phyloP scores from a whole-genome alignment of 1,140 invertebrate genomes.

The Latrodectus geometricus region DNA sequence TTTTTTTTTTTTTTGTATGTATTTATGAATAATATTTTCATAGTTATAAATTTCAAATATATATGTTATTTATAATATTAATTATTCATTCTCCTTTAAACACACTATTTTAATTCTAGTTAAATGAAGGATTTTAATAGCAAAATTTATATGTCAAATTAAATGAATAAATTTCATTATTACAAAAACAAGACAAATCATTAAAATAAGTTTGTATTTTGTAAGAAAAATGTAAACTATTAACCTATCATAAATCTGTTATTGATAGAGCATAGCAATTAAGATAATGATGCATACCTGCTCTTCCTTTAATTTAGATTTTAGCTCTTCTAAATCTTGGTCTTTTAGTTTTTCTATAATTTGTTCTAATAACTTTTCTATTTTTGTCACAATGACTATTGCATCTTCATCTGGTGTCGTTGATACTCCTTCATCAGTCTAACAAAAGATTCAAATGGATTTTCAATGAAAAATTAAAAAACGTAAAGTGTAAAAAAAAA shows the following conservation, averaged over 20 bases:
- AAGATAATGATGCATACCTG: no score
- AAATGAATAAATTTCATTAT: no score
- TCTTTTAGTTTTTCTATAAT: slow-evolving; percentile 24
- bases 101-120: no score
- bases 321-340: slow-evolving; percentile 21
- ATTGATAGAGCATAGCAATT: not conserved
- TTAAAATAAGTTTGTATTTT: not conserved
- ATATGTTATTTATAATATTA: no score
- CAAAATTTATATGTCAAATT: no score
- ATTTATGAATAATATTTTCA: no score
- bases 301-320: slow-evolving; percentile 23
- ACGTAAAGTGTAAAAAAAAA: no score
- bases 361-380: not conserved
- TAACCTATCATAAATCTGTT: not conserved
- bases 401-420: slow-evolving; percentile 16
- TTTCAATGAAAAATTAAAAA: no score
- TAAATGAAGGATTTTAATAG: no score
- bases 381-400: slow-evolving; percentile 26
- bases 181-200: not conserved
- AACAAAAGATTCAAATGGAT: not conserved
- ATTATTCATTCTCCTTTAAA: no score
- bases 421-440: slow-evolving; percentile 13
- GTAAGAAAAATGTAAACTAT: not conserved
- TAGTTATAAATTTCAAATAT: no score
- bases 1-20: no score